Percentiles rank a stretch among this genome's conserved stretches.
These are phyloP conservation scores for Hipposideros armiger DNA, from an alignment of 2,113 vertebrate species.

Conservation along the genomic window DNA sequence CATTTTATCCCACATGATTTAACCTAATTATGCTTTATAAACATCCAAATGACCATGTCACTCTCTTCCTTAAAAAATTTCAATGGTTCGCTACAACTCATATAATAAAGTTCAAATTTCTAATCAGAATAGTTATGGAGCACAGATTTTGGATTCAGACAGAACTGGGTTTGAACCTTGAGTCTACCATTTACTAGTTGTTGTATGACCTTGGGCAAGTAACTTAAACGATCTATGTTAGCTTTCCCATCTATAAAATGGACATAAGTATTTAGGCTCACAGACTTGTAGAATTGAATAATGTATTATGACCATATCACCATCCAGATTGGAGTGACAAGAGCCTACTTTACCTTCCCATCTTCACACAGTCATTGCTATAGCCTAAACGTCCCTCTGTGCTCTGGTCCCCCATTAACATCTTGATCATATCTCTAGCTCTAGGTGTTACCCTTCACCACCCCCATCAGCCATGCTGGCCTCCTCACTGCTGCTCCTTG, in stretches of 20 bases:
- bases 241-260: neutral
- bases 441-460: neutral
- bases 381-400: neutral
- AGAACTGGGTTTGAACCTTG: neutral
- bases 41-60: neutral
- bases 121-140: slow-evolving; percentile 4
- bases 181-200: neutral
- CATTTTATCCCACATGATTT: neutral
- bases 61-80: neutral
- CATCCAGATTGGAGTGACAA: neutral
- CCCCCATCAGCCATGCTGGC: neutral
- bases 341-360: neutral
- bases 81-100: neutral
- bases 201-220: neutral
- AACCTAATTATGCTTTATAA: neutral
- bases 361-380: neutral
- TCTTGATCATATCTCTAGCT: neutral
- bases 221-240: neutral
- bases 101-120: neutral
- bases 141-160: neutral
- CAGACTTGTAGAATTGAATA: neutral
- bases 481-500: neutral
- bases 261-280: neutral
- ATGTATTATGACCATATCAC: neutral
- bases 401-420: neutral